Evolutionary conservation across 2,797 vertebrate species (phyloP).

Genomic region (Brachyalestes nurse): DNA sequence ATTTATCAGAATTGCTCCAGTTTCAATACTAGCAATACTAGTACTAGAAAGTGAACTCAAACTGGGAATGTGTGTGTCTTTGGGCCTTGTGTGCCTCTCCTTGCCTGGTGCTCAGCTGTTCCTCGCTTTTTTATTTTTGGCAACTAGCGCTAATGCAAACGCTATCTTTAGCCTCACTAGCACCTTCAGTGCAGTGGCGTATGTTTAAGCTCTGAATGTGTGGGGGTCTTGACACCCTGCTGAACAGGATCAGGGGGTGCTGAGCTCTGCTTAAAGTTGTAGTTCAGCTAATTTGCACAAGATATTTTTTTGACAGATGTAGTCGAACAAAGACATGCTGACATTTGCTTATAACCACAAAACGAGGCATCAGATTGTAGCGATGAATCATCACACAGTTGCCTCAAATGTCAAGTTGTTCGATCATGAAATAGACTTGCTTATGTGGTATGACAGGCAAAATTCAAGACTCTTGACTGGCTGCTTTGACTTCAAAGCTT

Average conservation of each 20-base stretch:
- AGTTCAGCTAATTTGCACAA: no score
- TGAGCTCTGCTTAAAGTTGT: not conserved
- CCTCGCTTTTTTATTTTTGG: slow-evolving; percentile 44
- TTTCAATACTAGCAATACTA: not conserved
- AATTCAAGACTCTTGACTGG: not conserved
- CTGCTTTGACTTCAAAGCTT: not conserved
- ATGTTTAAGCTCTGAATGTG: not conserved
- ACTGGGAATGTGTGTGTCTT: not conserved
- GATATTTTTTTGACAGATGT: not conserved
- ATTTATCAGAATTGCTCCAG: slow-evolving; percentile 6
- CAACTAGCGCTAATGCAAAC: slow-evolving; percentile 29
- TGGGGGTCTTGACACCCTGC: not conserved
- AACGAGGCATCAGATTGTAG: not conserved
- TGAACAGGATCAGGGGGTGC: not conserved
- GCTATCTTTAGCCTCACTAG: slow-evolving; percentile 39
- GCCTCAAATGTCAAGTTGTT: not conserved
- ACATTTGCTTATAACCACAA: not conserved
- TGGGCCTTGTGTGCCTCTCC: slow-evolving; percentile 2
- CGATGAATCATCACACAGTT: not conserved
- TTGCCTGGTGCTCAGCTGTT: slow-evolving; percentile 25
- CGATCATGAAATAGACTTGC: not conserved
- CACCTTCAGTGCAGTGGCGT: slow-evolving; percentile 16
- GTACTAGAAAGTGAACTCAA: not conserved
- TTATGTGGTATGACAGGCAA: not conserved
- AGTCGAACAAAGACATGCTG: not conserved